Percentiles rank a stretch among this genome's conserved stretches.
Conservation (phyloP, 2,888 invertebrate species). For the Dasypolia templi region DNA sequence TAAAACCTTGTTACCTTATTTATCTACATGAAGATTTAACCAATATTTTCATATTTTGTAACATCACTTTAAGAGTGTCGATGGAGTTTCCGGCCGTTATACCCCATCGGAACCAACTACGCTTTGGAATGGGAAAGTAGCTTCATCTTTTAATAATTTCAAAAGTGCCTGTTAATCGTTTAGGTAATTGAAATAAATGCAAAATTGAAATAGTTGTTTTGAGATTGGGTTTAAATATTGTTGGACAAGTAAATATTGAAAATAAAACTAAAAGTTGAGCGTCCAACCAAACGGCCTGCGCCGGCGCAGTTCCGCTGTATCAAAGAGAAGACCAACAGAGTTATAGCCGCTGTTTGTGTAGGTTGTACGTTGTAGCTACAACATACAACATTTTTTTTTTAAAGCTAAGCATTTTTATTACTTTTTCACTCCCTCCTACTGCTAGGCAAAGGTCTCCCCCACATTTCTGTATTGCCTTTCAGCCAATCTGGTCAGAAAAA, state of each 20-base stretch:
- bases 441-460: background rate
- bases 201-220: too few relatives aligned
- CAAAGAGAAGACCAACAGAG: background rate
- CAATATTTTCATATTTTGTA: background rate
- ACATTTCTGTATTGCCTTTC: background rate
- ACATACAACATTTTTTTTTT: too few relatives aligned
- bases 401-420: too few relatives aligned
- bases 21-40: background rate
- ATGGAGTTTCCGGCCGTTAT: background rate
- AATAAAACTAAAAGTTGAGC: background rate
- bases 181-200: background rate
- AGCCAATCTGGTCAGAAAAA: background rate
- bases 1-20: too few relatives aligned
- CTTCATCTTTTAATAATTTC: background rate
- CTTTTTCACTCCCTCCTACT: background rate
- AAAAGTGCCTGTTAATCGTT: background rate
- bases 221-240: background rate
- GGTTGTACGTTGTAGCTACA: background rate
- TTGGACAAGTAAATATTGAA: background rate
- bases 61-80: background rate
- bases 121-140: background rate
- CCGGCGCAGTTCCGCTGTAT: conserved; percentile 26
- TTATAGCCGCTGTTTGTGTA: background rate
- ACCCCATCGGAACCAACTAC: background rate
- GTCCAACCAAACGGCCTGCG: conserved; percentile 38